Conservation (phyloP, 1,140 invertebrate species). For the Drosophila triauraria region DNA sequence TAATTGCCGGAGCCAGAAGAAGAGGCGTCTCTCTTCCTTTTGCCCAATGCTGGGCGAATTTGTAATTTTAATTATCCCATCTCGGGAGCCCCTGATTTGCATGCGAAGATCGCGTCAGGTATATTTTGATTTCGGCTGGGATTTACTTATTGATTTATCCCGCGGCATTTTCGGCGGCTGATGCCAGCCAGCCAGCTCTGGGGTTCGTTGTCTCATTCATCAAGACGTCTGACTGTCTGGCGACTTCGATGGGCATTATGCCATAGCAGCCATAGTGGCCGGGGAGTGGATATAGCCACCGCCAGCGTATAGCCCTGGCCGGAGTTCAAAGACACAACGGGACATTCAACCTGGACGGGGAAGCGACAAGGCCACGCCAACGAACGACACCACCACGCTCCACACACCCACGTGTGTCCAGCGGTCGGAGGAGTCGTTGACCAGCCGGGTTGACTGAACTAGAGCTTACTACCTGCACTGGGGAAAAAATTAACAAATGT, state of each 20-base stretch:
- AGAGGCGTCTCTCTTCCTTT: slow-evolving; percentile 39
- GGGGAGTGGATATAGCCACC: slow-evolving; percentile 6
- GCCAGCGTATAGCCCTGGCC: slow-evolving; percentile 29
- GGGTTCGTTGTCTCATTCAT: slow-evolving; percentile 81
- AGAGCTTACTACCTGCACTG: slow-evolving; percentile 28
- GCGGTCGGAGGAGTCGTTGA: slow-evolving; percentile 58
- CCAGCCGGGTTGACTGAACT: slow-evolving; percentile 59
- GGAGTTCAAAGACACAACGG: slow-evolving; percentile 81
- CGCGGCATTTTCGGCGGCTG: slow-evolving; percentile 41
- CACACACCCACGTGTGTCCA: slow-evolving; percentile 68
- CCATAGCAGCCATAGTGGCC: slow-evolving; percentile 47
- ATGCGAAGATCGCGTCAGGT: slow-evolving; percentile 79
- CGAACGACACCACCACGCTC: slow-evolving; percentile 61
- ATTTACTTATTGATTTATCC: slow-evolving; percentile 55
- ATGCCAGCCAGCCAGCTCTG: slow-evolving; percentile 36
- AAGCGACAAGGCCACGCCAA: slow-evolving; percentile 75
- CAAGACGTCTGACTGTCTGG: slow-evolving; percentile 79
- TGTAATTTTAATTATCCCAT: slow-evolving; percentile 69
- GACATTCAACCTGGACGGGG: slow-evolving; percentile 73
- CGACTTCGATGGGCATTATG: slow-evolving; percentile 70
- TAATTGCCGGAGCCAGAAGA: slow-evolving; percentile 66
- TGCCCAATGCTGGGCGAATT: slow-evolving; percentile 52
- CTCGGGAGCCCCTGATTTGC: slow-evolving; percentile 55
- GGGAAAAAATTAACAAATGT: background rate
- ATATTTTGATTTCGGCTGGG: slow-evolving; percentile 72